Base-by-base conservation (phyloP, 2,797 vertebrate species). In the Mycteria americana region DNA sequence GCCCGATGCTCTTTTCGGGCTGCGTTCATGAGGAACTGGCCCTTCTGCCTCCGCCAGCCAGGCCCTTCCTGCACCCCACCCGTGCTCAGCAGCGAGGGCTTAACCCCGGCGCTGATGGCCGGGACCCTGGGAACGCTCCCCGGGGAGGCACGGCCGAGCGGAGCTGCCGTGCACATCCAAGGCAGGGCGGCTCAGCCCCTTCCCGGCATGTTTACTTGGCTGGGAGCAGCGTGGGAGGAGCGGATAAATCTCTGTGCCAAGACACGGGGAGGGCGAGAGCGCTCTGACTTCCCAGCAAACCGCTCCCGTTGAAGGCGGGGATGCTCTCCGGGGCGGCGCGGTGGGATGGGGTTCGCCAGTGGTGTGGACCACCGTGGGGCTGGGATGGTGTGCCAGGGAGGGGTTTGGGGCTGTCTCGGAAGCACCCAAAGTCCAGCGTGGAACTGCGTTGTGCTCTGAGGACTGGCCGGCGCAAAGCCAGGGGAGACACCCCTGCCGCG, bases 91-190 rank as follows among this genome's bases (percentile, higher is more conserved):
- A 48, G 74, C 2, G 4, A 16, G n/a, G 48, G 35, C 13, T 69
- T 18, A 13, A 53, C 31, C 33, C 65, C 2, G 2, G 46, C 1
- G 1, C 41, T 27, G 64, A 6, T 0, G 1, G 30, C 41, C 1
- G 1, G 31, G 35, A 19, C 16, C 2, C 48, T 1, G 11, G 39
- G 53, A 63, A 12, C 18, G 30, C 35, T 65, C 30, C 37, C 8
- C 2, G 3, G 33, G 13, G 57, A 27, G 24, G 43, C 27, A 33
- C 3, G 2, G 54, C 46, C 0, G 2, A 33, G 45, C 7, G 1
- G 31, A 59, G 35, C 72, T 2, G 2, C 6, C 1, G 2, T 12
- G 17, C 39, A 30, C 48, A 27, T 22, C 41, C 65, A 24, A 73
- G 60, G 72, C 8, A 25, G 37, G 35, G 65, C 2, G 3, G 65